Evolutionary conservation across 1,140 invertebrate species (phyloP).

Genomic region (Magallana ariakensis): DNA sequence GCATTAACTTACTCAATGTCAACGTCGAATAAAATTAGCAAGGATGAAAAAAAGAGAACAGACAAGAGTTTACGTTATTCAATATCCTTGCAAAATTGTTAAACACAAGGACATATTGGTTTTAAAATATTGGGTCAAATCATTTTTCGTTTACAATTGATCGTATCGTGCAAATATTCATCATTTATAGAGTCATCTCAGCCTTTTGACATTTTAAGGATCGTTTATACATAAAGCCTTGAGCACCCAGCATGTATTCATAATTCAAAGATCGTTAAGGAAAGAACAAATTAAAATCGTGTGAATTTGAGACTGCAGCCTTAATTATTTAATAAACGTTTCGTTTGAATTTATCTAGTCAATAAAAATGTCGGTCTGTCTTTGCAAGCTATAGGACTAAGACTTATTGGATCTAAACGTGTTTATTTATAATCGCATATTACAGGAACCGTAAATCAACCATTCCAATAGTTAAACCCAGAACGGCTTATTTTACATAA

Average conservation of each 20-base stretch:
- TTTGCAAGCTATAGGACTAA: too few relatives aligned
- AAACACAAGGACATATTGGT: not conserved
- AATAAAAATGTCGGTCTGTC: too few relatives aligned
- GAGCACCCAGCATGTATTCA: too few relatives aligned
- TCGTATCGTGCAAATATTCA: not conserved
- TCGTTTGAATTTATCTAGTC: too few relatives aligned
- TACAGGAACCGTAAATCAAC: not conserved
- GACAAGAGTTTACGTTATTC: not conserved
- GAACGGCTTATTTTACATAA: conserved; percentile 8
- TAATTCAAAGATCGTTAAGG: too few relatives aligned
- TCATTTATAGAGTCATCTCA: not conserved
- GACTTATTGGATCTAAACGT: too few relatives aligned
- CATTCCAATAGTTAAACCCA: not conserved
- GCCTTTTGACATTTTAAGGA: not conserved
- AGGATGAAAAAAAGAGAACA: conserved; percentile 1
- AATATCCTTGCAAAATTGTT: not conserved
- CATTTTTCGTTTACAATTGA: not conserved
- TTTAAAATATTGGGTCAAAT: not conserved
- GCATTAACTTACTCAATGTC: conserved; percentile 18
- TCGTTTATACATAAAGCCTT: not conserved
- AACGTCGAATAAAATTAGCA: not conserved
- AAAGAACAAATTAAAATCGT: too few relatives aligned
- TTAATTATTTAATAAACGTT: too few relatives aligned
- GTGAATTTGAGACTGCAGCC: too few relatives aligned
- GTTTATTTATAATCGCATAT: too few relatives aligned